Percentiles rank a stretch among this genome's conserved stretches.
These are phyloP conservation scores for Zaprionus nigranus DNA, from an alignment of 1,140 invertebrate species.

Conservation along the genomic window DNA sequence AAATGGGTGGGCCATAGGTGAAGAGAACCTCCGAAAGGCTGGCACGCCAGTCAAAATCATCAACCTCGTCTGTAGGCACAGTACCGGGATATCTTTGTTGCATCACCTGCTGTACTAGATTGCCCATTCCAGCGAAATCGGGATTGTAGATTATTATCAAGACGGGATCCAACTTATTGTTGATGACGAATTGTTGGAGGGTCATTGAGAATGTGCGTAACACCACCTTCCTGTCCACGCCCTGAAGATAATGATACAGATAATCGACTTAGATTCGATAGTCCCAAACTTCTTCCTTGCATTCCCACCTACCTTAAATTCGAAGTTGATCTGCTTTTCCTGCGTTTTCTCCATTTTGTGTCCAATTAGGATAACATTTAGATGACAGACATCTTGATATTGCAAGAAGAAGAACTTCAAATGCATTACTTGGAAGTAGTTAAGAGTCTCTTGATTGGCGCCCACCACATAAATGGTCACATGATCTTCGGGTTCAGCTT, in stretches of 20 bases:
- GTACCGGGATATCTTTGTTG: conserved; percentile 2
- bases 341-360: background rate
- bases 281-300: too few species aligned
- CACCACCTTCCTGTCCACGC: conserved; percentile 14
- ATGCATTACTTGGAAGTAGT: conserved; percentile 63
- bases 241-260: background rate
- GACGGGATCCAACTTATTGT: conserved; percentile 35
- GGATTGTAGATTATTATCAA: conserved; percentile 50
- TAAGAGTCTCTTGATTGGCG: conserved; percentile 39
- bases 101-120: conserved; percentile 18
- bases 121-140: conserved; percentile 32
- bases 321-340: background rate
- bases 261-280: background rate
- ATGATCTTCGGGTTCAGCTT: background rate
- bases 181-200: conserved; percentile 16
- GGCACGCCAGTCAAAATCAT: conserved; percentile 19
- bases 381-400: conserved; percentile 31
- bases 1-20: conserved; percentile 50
- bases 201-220: conserved; percentile 25
- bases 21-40: conserved; percentile 25
- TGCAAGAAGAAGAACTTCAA: conserved; percentile 62
- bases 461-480: conserved; percentile 55
- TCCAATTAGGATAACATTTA: conserved; percentile 66
- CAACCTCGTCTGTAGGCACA: background rate
- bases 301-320: background rate